Percentiles rank a stretch among this genome's conserved stretches.
Evolutionary conservation across 2,888 invertebrate genomes (phyloP).

Genomic region (Yponomeuta cagnagella): DNA sequence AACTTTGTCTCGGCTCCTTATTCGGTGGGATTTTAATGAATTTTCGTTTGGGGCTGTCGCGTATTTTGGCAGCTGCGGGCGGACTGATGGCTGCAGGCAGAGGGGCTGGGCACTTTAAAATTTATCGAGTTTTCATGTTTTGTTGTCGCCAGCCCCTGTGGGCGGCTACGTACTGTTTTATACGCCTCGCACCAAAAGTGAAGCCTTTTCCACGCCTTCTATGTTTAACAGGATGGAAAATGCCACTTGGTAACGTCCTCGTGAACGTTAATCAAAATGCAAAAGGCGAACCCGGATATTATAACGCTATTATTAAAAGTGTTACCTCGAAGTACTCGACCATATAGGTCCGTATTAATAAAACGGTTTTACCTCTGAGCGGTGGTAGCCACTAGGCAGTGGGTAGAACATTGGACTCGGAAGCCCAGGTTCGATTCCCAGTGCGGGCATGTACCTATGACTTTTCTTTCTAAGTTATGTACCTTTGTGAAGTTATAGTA

Average conservation of each 20-base stretch:
- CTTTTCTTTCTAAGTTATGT: too few relatives aligned
- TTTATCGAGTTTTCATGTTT: conserved; percentile 69
- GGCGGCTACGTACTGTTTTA: conserved; percentile 10
- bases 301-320: too few relatives aligned
- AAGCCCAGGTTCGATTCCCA: too few relatives aligned
- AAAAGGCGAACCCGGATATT: too few relatives aligned
- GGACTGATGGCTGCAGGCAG: conserved; percentile 46
- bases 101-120: conserved; percentile 58
- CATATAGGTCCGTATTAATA: too few relatives aligned
- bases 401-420: too few relatives aligned
- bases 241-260: neutral
- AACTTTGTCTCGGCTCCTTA: conserved; percentile 5
- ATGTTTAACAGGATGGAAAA: neutral
- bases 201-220: neutral
- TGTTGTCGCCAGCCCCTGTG: conserved; percentile 27
- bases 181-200: neutral
- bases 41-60: conserved; percentile 11
- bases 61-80: conserved; percentile 40
- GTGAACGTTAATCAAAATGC: neutral
- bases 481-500: too few relatives aligned
- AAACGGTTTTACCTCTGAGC: too few relatives aligned
- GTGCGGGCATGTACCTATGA: too few relatives aligned
- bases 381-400: too few relatives aligned
- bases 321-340: too few relatives aligned
- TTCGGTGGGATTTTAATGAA: conserved; percentile 13